Evolutionary conservation across 53 echinoderm and acorn worm genomes (phyloP), one percentile per base, ranked within the genome.

Genomic region (Antedon mediterranea): DNA sequence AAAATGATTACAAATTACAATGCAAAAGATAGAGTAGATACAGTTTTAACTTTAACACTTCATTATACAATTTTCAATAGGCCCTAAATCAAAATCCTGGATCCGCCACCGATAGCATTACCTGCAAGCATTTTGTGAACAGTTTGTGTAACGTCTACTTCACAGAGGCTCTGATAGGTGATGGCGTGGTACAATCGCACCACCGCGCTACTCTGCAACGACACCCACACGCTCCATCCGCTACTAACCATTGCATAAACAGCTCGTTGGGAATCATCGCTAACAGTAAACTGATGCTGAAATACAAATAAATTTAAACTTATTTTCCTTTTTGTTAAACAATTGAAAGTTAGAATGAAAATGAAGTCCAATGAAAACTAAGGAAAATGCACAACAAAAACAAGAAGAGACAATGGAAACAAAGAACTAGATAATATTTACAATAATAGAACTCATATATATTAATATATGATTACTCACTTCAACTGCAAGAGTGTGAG

Each of bases 61-160:
- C n/a, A n/a, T n/a, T n/a, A n/a, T n/a, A n/a, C n/a, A n/a, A n/a
- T n/a, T n/a, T n/a, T n/a, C n/a, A n/a, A n/a, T n/a, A n/a, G n/a
- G n/a, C n/a, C n/a, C n/a, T n/a, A n/a, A n/a, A n/a, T n/a, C n/a
- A n/a, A n/a, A n/a, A n/a, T n/a, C n/a, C n/a, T n/a, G n/a, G n/a
- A n/a, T n/a, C n/a, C n/a, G n/a, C n/a, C n/a, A n/a, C n/a, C n/a
- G n/a, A n/a, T 37, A 37, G 3, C 23, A 79, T 83, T 72, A 92
- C 98, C 90, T 73, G 98, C 98, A 43, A 98, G 88, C 98, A 98
- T 98, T 80, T 92, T 98, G 76, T 98, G 92, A 31, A 98, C 98
- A 30, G 98, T 91, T 82, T 98, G 98, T 5, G 98, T 98, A 34
- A 98, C 98, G 76, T 98, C 98, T 41, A 92, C 90, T 23, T 98